phyloP scores from a whole-genome alignment of 2,888 invertebrate species.

The Stenoptilia bipunctidactyla region DNA sequence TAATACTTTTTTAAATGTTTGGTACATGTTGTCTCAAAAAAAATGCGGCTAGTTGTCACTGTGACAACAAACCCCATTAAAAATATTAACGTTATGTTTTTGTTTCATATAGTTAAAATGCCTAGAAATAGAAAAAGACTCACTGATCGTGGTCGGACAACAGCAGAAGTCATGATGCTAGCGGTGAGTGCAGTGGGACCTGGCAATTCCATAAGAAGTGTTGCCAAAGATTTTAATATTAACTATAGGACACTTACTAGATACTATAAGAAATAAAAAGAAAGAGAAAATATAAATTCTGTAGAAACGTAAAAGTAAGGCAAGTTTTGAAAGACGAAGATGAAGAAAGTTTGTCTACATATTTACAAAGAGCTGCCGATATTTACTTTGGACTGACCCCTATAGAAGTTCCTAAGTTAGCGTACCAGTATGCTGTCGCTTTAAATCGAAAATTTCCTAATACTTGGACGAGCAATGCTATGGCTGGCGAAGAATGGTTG shows the following conservation, averaged over 20 bases:
- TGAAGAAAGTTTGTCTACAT: conserved; percentile 7
- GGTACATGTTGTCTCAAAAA: conserved; percentile 2
- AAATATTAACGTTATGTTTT: neutral
- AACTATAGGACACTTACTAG: conserved; percentile 3
- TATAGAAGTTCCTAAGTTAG: conserved; percentile 1
- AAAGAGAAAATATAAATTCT: neutral
- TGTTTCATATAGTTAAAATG: conserved; percentile 1
- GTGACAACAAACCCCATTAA: conserved; percentile 1
- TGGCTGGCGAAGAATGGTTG: no score
- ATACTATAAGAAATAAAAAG: conserved; percentile 3
- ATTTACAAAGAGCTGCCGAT: no score
- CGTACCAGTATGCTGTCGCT: conserved; percentile 5
- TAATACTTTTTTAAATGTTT: neutral
- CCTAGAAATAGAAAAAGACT: conserved; percentile 3
- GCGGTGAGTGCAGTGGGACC: conserved; percentile 1
- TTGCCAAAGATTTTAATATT: conserved; percentile 7
- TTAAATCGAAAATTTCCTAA: conserved; percentile 1
- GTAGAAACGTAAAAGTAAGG: conserved; percentile 1
- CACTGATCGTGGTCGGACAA: conserved; percentile 1
- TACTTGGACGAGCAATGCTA: no score
- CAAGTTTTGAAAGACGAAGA: conserved; percentile 2
- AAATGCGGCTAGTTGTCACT: conserved; percentile 2
- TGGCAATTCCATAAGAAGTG: conserved; percentile 4
- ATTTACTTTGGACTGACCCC: no score
- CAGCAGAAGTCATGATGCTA: conserved; percentile 4